Evolutionary conservation across 2,113 vertebrate genomes (phyloP).

Genomic region (Polypterus senegalus): DNA sequence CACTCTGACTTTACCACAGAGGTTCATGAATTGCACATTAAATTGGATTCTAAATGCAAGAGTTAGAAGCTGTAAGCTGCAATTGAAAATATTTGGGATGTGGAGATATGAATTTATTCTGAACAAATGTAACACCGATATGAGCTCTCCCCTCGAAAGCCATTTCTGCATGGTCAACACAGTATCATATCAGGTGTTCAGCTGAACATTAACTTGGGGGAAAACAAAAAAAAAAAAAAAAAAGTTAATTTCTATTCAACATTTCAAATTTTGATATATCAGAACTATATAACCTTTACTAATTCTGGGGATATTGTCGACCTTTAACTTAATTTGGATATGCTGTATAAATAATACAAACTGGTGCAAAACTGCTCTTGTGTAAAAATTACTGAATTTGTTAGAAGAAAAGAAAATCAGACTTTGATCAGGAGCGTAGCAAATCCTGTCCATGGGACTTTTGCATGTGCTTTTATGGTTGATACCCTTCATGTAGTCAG

Average conservation of each 20-base stretch:
- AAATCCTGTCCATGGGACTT: slow-evolving; percentile 14
- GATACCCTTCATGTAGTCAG: slow-evolving; percentile 13
- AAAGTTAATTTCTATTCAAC: slow-evolving; percentile 13
- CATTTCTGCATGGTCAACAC: neutral
- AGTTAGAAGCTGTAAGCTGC: neutral
- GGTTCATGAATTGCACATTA: no score
- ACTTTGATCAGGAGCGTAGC: slow-evolving; percentile 16
- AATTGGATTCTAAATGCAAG: neutral
- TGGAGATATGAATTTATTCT: neutral
- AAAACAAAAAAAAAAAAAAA: neutral
- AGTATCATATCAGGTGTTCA: neutral
- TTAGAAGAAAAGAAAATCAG: slow-evolving; percentile 11
- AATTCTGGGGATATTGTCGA: slow-evolving; percentile 13
- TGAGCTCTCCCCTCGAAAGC: neutral
- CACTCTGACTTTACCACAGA: no score
- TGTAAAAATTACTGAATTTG: slow-evolving; percentile 12
- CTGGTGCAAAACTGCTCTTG: slow-evolving; percentile 7
- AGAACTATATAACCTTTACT: slow-evolving; percentile 8
- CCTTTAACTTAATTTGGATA: slow-evolving; percentile 20
- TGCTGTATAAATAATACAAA: slow-evolving; percentile 13
- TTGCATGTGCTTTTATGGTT: slow-evolving; percentile 7
- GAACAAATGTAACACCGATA: neutral
- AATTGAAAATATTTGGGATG: neutral
- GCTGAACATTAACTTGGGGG: no score
- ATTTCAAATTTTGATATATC: slow-evolving; percentile 10